These are phyloP conservation scores for Periophthalmus magnuspinnatus DNA, from an alignment of 2,797 vertebrate genomes.

Conservation along the genomic window DNA sequence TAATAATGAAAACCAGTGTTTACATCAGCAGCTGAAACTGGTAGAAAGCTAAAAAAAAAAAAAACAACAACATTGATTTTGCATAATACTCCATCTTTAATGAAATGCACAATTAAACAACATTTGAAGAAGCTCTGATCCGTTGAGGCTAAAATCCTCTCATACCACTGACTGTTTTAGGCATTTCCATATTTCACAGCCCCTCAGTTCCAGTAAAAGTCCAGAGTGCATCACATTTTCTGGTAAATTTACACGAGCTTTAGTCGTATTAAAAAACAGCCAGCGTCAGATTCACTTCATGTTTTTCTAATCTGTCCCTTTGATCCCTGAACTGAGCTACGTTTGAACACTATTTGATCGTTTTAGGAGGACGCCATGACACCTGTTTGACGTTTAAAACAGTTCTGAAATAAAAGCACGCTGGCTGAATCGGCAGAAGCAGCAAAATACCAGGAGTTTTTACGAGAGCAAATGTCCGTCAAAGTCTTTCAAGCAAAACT, in stretches of 20 bases:
- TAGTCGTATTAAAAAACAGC: neutral
- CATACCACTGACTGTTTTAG: neutral
- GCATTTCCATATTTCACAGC: neutral
- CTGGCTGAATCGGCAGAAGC: neutral
- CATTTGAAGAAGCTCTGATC: too few relatives aligned
- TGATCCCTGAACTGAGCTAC: neutral
- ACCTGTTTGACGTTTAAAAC: neutral
- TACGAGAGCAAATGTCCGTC: neutral
- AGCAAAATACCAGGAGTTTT: neutral
- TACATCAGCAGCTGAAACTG: too few relatives aligned
- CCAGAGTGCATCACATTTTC: neutral
- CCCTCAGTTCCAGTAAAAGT: constrained; percentile 1
- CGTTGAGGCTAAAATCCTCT: neutral
- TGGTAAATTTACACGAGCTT: neutral
- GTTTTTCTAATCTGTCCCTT: neutral
- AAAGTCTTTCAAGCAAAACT: neutral
- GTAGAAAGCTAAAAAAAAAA: too few relatives aligned
- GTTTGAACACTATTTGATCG: neutral
- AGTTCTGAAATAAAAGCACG: neutral
- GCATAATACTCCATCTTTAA: too few relatives aligned
- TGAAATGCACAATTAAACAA: too few relatives aligned
- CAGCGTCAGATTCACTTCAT: neutral
- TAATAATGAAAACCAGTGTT: too few relatives aligned
- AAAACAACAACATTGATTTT: too few relatives aligned
- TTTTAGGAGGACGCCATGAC: neutral